These are phyloP conservation scores for Gasteruption jaculator DNA, from an alignment of 2,888 invertebrate species.

Conservation along the genomic window DNA sequence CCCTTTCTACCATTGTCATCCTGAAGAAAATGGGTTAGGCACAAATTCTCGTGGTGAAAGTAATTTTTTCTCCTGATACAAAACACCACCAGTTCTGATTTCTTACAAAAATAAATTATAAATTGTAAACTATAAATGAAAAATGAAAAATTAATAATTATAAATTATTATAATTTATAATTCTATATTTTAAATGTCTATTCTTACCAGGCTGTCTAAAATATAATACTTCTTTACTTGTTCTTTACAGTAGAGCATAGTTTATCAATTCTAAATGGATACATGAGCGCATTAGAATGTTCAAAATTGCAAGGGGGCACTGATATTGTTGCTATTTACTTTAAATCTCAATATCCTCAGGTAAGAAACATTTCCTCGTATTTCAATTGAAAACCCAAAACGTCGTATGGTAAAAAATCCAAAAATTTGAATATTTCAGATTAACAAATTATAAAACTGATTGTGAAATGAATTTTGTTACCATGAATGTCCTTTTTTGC, in stretches of 20 bases:
- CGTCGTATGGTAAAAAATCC: background rate
- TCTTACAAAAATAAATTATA: too few relatives aligned
- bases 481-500: background rate
- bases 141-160: too few relatives aligned
- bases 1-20: too few relatives aligned
- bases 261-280: conserved; percentile 59
- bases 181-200: conserved; percentile 7
- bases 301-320: conserved; percentile 32
- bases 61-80: too few relatives aligned
- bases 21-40: too few relatives aligned
- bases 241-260: conserved; percentile 59
- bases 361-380: conserved; percentile 23
- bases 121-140: too few relatives aligned
- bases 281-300: conserved; percentile 54
- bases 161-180: too few relatives aligned
- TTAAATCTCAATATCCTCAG: conserved; percentile 45
- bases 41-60: too few relatives aligned
- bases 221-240: too few relatives aligned
- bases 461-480: background rate
- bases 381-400: background rate
- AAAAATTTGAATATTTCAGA: conserved; percentile 3
- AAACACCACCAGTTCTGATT: too few relatives aligned
- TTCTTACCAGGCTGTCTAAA: too few relatives aligned
- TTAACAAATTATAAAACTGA: background rate
- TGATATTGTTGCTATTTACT: conserved; percentile 41